phyloP scores from a whole-genome alignment of 2,113 vertebrate species.

The Prionailurus bengalensis region DNA sequence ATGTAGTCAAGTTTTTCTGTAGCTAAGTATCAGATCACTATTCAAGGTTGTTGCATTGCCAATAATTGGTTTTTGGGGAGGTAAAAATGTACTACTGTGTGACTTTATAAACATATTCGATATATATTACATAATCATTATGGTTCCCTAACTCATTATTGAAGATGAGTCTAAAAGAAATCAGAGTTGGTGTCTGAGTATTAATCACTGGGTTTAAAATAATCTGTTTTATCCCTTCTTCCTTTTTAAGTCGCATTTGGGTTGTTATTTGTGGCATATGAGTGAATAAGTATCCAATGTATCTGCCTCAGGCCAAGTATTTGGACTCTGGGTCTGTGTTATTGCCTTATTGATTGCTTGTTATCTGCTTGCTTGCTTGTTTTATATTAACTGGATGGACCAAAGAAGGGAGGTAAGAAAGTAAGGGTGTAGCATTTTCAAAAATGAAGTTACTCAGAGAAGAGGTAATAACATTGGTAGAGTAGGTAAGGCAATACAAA shows the following conservation, averaged over 20 bases:
- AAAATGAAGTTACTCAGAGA: not conserved
- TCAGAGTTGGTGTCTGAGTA: not conserved
- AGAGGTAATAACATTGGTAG: not conserved
- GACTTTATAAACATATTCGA: not conserved
- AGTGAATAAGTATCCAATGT: not conserved
- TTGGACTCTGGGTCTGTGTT: not conserved
- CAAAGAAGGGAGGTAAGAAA: not conserved
- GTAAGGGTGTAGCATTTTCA: not conserved
- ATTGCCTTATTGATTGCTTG: not conserved
- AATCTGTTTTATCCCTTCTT: not conserved
- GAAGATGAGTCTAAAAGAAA: constrained; percentile 53
- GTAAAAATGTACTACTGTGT: not conserved
- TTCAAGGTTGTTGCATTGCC: not conserved
- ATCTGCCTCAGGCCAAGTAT: not conserved
- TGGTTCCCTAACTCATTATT: not conserved
- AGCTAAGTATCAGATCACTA: constrained; percentile 34
- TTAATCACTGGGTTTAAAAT: constrained; percentile 10
- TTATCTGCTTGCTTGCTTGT: not conserved
- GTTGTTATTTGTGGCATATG: not conserved
- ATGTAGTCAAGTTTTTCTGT: not conserved
- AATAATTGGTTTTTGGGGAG: constrained; percentile 14
- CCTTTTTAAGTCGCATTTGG: not conserved
- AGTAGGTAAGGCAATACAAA: not conserved
- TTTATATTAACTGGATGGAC: not conserved
- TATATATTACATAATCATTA: not conserved